phyloP scores from a whole-genome alignment of 2,113 vertebrate genomes.

The Entomyzon cyanotis region DNA sequence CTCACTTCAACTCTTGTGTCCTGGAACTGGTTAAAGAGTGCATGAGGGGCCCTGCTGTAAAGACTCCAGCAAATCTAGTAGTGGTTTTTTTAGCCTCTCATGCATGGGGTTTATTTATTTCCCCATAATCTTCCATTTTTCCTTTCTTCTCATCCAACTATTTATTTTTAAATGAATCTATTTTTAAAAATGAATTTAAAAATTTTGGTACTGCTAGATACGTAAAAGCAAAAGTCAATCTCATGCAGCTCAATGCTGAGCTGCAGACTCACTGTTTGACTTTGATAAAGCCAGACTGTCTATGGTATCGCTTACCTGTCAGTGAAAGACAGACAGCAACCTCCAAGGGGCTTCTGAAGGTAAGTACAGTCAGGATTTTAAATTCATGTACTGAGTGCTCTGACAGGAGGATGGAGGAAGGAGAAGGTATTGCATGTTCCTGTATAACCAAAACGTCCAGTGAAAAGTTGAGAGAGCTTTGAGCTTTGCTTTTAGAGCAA shows the following conservation, averaged over 20 bases:
- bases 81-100: neutral
- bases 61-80: neutral
- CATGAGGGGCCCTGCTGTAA: neutral
- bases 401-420: neutral
- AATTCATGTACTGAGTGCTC: neutral
- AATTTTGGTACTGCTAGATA: neutral
- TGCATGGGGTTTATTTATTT: neutral
- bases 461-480: neutral
- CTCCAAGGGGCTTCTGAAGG: neutral
- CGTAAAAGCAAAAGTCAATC: neutral
- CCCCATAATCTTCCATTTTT: neutral
- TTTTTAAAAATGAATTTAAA: neutral
- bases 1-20: neutral
- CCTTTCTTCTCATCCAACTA: neutral
- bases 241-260: neutral
- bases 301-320: neutral
- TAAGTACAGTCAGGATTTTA: neutral
- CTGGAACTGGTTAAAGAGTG: neutral
- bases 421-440: neutral
- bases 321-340: neutral
- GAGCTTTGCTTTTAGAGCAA: neutral
- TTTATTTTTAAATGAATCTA: neutral
- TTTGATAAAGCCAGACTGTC: neutral
- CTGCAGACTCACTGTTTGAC: neutral
- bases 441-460: neutral